Evolutionary conservation across 2,888 invertebrate species (phyloP).

Genomic region (Selenia dentaria): DNA sequence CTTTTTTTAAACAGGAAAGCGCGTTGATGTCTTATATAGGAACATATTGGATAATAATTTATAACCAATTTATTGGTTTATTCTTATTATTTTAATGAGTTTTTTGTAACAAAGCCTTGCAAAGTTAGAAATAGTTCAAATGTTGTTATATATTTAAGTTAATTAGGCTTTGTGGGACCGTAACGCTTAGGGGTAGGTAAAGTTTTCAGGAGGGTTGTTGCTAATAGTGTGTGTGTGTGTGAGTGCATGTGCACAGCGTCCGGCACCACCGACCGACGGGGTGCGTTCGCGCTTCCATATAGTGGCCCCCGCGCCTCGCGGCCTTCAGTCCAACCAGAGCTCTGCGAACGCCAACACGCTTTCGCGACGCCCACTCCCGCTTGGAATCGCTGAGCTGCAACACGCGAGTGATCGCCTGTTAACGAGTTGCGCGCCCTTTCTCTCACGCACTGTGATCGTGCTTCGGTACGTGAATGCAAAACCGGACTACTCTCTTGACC

Average conservation of each 20-base stretch:
- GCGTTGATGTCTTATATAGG: conserved; percentile 29
- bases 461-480: conserved; percentile 80
- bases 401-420: conserved; percentile 74
- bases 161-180: no score
- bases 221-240: conserved; percentile 12
- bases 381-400: conserved; percentile 58
- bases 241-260: conserved; percentile 38
- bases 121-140: no score
- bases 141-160: no score
- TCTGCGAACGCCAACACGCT: conserved; percentile 71
- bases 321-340: conserved; percentile 77
- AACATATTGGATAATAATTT: no score
- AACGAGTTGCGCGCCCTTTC: conserved; percentile 79
- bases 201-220: conserved; percentile 19
- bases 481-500: conserved; percentile 77
- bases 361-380: conserved; percentile 71
- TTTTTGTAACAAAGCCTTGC: no score
- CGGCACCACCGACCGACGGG: conserved; percentile 41
- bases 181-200: background rate
- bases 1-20: conserved; percentile 1
- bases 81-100: no score
- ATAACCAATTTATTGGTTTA: no score
- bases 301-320: conserved; percentile 79
- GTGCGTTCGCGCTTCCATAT: conserved; percentile 66
- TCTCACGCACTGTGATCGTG: conserved; percentile 82